Evolutionary conservation across 2,888 invertebrate species (phyloP).

Genomic region (Camptogramma bilineatum): DNA sequence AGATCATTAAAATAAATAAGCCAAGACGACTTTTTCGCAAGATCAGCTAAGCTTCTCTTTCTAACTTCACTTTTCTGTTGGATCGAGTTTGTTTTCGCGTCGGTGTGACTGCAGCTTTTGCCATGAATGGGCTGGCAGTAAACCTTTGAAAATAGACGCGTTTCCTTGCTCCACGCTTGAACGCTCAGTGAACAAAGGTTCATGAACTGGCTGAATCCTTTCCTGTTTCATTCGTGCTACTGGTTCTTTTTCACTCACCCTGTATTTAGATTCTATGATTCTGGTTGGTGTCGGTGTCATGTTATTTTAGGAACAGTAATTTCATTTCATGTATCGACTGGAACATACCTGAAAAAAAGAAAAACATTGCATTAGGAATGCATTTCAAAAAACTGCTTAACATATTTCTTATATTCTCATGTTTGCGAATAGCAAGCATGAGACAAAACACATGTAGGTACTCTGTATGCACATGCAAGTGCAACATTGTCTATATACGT

Average conservation of each 20-base stretch:
- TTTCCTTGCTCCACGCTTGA: conserved; percentile 49
- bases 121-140: conserved; percentile 69
- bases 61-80: too few species aligned
- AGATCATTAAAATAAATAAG: too few species aligned
- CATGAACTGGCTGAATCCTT: conserved; percentile 36
- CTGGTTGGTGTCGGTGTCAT: neutral
- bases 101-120: conserved; percentile 49
- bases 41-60: too few species aligned
- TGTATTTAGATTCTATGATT: neutral
- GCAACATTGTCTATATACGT: too few species aligned
- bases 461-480: too few species aligned
- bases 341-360: neutral
- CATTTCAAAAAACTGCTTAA: neutral
- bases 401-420: too few species aligned
- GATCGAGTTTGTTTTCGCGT: too few species aligned
- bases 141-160: conserved; percentile 74
- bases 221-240: conserved; percentile 1
- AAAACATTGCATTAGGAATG: neutral
- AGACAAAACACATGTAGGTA: too few species aligned
- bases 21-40: too few species aligned
- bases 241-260: neutral
- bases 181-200: conserved; percentile 37
- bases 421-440: too few species aligned
- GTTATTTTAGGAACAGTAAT: neutral
- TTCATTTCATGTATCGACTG: neutral